phyloP scores from a whole-genome alignment of 64 coral and sea anemone species.

The Trachythela sp. region DNA sequence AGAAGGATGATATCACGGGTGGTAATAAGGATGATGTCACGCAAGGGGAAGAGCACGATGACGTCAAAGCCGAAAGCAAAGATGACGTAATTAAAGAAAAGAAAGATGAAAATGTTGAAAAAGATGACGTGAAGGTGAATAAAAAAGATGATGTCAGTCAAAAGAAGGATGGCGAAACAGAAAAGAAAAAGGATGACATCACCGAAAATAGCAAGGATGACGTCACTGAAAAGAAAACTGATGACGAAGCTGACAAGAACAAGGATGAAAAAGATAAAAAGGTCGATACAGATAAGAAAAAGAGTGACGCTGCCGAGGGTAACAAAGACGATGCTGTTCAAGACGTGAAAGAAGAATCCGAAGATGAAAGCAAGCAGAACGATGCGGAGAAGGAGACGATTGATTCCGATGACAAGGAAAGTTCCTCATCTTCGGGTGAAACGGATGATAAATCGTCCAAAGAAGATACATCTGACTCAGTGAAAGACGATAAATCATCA shows the following conservation, averaged over 20 bases:
- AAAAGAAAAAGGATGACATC: not conserved
- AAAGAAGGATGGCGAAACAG: not conserved
- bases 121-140: not conserved
- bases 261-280: not conserved
- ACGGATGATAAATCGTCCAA: not conserved
- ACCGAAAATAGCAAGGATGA: not conserved
- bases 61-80: not conserved
- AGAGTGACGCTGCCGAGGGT: not conserved
- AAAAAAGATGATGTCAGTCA: not conserved
- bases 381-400: not conserved
- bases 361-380: not conserved
- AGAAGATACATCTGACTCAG: not conserved
- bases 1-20: not conserved
- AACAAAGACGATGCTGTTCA: not conserved
- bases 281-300: not conserved
- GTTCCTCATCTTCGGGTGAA: not conserved
- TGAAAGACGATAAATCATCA: not conserved
- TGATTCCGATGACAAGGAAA: too few relatives aligned
- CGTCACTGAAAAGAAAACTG: not conserved
- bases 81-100: not conserved
- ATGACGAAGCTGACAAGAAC: not conserved
- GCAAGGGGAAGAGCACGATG: not conserved
- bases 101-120: not conserved
- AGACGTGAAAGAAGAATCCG: not conserved
- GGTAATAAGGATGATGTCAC: not conserved